Conservation (phyloP, 1,140 invertebrate genomes). For the Armadillidium nasatum region DNA sequence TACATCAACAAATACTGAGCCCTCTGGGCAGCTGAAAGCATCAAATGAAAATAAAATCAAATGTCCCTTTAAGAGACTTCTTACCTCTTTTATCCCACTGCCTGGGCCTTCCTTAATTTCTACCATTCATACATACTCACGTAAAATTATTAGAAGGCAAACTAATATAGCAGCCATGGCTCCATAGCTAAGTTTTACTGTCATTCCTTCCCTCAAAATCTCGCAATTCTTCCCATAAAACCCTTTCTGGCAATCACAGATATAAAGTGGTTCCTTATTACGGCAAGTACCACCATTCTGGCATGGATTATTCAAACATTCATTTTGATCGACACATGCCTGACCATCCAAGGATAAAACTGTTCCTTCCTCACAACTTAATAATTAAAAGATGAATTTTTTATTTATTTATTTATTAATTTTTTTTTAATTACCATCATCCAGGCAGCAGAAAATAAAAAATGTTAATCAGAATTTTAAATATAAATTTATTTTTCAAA, state of each 20-base stretch:
- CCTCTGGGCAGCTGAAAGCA: slow-evolving; percentile 64
- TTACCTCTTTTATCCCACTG: too few relatives aligned
- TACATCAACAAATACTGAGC: slow-evolving; percentile 59
- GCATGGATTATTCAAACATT: slow-evolving; percentile 86
- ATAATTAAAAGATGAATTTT: neutral
- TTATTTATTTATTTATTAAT: too few relatives aligned
- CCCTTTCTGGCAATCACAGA: slow-evolving; percentile 79
- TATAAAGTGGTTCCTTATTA: slow-evolving; percentile 78
- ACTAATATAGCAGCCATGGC: slow-evolving; percentile 87
- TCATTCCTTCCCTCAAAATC: slow-evolving; percentile 83
- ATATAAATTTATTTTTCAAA: too few relatives aligned
- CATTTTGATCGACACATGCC: slow-evolving; percentile 88
- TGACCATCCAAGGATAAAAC: slow-evolving; percentile 80
- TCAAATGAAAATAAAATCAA: too few relatives aligned
- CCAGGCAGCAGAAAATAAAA: slow-evolving; percentile 19
- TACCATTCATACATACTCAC: slow-evolving; percentile 58
- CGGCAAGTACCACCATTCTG: slow-evolving; percentile 82
- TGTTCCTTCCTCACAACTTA: slow-evolving; percentile 83
- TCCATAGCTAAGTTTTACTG: slow-evolving; percentile 86
- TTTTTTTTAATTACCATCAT: slow-evolving; percentile 1
- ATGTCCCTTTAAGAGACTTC: too few relatives aligned
- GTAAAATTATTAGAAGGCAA: slow-evolving; percentile 87
- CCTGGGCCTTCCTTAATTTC: too few relatives aligned
- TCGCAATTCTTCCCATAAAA: slow-evolving; percentile 93
- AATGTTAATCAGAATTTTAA: slow-evolving; percentile 18